A percentile compares a stretch with the other conserved stretches of the same genome.
Evolutionary conservation across 1,140 invertebrate genomes (phyloP).

Genomic region (Patella vulgata): DNA sequence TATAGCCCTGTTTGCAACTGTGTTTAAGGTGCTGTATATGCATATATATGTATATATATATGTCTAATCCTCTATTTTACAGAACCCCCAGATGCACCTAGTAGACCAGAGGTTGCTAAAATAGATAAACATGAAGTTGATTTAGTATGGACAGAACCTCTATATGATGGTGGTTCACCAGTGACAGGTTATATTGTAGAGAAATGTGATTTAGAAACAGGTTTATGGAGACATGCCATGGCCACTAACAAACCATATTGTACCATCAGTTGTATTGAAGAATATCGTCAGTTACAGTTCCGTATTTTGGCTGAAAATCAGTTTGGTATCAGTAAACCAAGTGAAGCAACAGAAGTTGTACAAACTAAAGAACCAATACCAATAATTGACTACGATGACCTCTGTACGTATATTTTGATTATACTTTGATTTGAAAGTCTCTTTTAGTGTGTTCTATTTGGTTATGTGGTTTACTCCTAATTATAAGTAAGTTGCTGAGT

Average conservation of each 20-base stretch:
- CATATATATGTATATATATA: too few relatives aligned
- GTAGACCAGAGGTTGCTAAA: conserved; percentile 90
- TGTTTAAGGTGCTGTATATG: too few relatives aligned
- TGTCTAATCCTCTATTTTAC: conserved; percentile 40
- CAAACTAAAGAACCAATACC: conserved; percentile 72
- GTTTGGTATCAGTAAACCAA: conserved; percentile 93
- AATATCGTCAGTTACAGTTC: conserved; percentile 92
- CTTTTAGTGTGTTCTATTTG: too few relatives aligned
- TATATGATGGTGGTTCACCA: conserved; percentile 92
- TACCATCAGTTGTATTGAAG: conserved; percentile 69
- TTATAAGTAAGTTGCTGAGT: too few relatives aligned
- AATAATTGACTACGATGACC: conserved; percentile 58
- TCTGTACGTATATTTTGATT: conserved; percentile 57
- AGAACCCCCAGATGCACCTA: conserved; percentile 91
- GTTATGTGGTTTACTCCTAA: too few relatives aligned
- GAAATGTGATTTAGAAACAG: conserved; percentile 86
- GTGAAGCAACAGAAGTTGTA: conserved; percentile 52
- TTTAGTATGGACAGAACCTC: conserved; percentile 89
- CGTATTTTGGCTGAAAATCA: conserved; percentile 97
- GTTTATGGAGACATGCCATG: conserved; percentile 93
- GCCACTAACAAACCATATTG: conserved; percentile 90
- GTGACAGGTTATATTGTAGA: conserved; percentile 97
- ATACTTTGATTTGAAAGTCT: background rate
- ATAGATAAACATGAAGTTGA: conserved; percentile 94
- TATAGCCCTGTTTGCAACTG: too few relatives aligned